A percentile compares a stretch with the other conserved stretches of the same genome.
phyloP scores from a whole-genome alignment of 2,113 vertebrate species.

The Rhinopomastus cyanomelas region DNA sequence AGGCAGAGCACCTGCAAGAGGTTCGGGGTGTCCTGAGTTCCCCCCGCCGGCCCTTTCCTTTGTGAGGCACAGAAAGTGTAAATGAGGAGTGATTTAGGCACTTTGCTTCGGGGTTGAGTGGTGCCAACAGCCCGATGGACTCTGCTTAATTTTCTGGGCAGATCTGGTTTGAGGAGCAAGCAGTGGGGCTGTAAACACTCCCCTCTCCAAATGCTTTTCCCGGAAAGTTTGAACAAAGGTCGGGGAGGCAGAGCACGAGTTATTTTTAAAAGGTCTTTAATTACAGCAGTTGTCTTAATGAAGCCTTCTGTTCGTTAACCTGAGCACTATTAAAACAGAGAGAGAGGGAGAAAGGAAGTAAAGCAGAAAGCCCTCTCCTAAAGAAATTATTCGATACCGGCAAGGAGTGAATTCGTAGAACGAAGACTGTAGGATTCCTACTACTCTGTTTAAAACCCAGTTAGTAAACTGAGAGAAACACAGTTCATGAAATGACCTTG shows the following conservation, averaged over 20 bases:
- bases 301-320: background rate
- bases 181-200: background rate
- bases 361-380: background rate
- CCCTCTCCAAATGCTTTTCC: background rate
- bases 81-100: background rate
- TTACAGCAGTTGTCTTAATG: background rate
- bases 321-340: background rate
- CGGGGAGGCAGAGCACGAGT: background rate
- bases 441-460: slow-evolving; percentile 38
- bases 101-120: background rate
- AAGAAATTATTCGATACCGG: slow-evolving; percentile 42
- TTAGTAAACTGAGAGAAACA: background rate
- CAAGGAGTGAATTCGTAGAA: slow-evolving; percentile 32
- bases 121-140: background rate
- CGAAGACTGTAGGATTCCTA: background rate
- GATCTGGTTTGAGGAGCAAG: background rate
- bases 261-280: slow-evolving; percentile 24
- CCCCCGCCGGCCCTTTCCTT: background rate
- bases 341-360: background rate
- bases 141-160: background rate
- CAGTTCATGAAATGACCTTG: slow-evolving; percentile 16
- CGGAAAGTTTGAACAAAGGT: slow-evolving; percentile 6
- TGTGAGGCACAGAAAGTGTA: background rate
- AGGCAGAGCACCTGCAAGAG: background rate
- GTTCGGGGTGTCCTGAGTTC: background rate